Percentiles rank a stretch among this genome's conserved stretches.
Conservation (phyloP, 2,113 vertebrate genomes). For the Campylorhamphus procurvoides region DNA sequence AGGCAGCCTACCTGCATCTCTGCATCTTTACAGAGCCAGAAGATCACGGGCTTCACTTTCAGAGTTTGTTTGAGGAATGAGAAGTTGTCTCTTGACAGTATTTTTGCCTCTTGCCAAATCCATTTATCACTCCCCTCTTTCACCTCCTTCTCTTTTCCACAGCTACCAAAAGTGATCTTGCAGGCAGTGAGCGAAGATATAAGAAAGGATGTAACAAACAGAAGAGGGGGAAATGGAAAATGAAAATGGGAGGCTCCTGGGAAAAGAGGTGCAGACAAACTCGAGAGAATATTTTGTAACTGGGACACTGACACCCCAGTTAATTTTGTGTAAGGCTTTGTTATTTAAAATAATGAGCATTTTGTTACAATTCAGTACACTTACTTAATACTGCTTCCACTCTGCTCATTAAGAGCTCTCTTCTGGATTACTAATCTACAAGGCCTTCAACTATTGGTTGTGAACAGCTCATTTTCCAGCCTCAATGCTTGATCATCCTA, state of each 20-base stretch:
- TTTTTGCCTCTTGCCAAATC: neutral
- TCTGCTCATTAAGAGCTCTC: conserved; percentile 25
- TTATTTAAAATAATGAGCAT: conserved; percentile 41
- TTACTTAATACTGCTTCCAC: conserved; percentile 41
- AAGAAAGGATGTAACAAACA: neutral
- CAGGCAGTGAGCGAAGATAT: neutral
- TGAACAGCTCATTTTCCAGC: conserved; percentile 33
- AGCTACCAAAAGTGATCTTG: neutral
- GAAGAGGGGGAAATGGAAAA: neutral
- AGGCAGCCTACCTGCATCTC: neutral
- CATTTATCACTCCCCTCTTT: neutral
- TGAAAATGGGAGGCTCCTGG: neutral
- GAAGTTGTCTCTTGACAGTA: neutral
- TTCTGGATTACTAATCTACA: conserved; percentile 25
- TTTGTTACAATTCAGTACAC: conserved; percentile 47
- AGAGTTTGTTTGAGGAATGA: neutral
- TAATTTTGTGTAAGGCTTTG: conserved; percentile 40
- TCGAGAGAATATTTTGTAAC: neutral
- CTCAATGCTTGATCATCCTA: conserved; percentile 5
- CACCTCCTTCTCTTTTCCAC: neutral
- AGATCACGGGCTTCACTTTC: neutral
- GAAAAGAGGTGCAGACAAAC: neutral
- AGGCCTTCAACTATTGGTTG: conserved; percentile 7
- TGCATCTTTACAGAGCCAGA: neutral
- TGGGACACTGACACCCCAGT: neutral